phyloP scores from a whole-genome alignment of 2,797 vertebrate genomes.

The Salarias fasciatus region DNA sequence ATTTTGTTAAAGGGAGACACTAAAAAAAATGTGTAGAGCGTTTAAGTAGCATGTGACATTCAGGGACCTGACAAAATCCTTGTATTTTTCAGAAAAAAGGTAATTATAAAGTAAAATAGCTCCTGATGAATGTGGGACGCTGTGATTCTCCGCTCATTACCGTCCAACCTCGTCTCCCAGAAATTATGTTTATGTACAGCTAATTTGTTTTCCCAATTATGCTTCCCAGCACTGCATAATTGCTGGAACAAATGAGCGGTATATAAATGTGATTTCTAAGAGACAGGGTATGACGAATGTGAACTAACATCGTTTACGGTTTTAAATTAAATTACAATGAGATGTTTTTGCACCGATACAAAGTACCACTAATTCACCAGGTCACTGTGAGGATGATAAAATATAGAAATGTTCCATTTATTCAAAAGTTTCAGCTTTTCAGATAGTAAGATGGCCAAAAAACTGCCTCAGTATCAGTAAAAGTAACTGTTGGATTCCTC shows the following conservation, averaged over 20 bases:
- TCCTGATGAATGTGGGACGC: conserved; percentile 35
- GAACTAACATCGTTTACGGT: not conserved
- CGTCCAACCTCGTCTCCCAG: conserved; percentile 21
- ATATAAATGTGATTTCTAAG: conserved; percentile 20
- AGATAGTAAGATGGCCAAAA: too few species aligned
- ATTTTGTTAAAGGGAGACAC: not conserved
- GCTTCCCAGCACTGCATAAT: conserved; percentile 34
- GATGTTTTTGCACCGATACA: not conserved
- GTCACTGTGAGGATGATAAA: too few species aligned
- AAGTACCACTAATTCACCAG: too few species aligned
- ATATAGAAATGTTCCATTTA: too few species aligned
- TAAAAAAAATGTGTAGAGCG: conserved; percentile 6
- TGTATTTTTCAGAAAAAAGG: conserved; percentile 19
- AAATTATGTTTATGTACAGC: conserved; percentile 31
- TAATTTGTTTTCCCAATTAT: conserved; percentile 53
- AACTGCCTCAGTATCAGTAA: too few species aligned
- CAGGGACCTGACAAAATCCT: conserved; percentile 25
- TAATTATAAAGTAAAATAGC: conserved; percentile 51
- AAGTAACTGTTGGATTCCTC: too few species aligned
- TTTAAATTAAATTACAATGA: conserved; percentile 11
- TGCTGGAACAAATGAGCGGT: conserved; percentile 41
- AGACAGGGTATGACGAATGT: conserved; percentile 6
- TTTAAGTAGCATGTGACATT: conserved; percentile 22
- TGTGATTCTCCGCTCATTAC: conserved; percentile 33
- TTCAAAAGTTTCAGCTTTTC: too few species aligned